A percentile compares a stretch with the other conserved stretches of the same genome.
These are phyloP conservation scores for Drosophila littoralis DNA, from an alignment of 1,140 invertebrate genomes.

Conservation along the genomic window DNA sequence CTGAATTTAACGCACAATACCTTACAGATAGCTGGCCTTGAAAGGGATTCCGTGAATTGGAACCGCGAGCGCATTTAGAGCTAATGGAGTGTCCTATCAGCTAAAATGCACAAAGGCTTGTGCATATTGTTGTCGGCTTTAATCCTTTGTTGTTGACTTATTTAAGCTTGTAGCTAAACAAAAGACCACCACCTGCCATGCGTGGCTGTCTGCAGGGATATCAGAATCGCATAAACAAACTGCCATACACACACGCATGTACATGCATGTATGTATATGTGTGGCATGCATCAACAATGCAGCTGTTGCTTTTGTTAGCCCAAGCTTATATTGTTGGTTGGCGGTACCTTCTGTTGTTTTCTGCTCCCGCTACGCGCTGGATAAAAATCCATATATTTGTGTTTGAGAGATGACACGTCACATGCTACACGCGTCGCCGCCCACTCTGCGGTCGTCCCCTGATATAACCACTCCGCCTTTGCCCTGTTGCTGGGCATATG, in stretches of 20 bases:
- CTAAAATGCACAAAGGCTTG: background rate
- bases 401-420: conserved; percentile 65
- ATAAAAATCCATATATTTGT: conserved; percentile 64
- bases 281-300: conserved; percentile 8
- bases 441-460: conserved; percentile 14
- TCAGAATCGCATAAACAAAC: conserved; percentile 8
- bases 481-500: conserved; percentile 16
- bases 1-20: too few relatives aligned
- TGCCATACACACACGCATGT: background rate
- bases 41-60: background rate
- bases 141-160: conserved; percentile 28
- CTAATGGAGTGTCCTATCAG: conserved; percentile 3
- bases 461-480: conserved; percentile 55
- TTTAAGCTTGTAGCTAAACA: conserved; percentile 25
- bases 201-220: conserved; percentile 5
- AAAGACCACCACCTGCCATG: conserved; percentile 21
- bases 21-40: too few relatives aligned
- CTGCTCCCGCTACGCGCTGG: conserved; percentile 17
- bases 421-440: conserved; percentile 20
- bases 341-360: conserved; percentile 17
- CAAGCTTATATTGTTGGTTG: background rate
- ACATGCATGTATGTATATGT: background rate
- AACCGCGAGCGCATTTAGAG: background rate
- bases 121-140: conserved; percentile 11
- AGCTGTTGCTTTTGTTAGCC: conserved; percentile 20